These are phyloP conservation scores for Dynastes grantii DNA, from an alignment of 2,888 invertebrate genomes.

Conservation along the genomic window DNA sequence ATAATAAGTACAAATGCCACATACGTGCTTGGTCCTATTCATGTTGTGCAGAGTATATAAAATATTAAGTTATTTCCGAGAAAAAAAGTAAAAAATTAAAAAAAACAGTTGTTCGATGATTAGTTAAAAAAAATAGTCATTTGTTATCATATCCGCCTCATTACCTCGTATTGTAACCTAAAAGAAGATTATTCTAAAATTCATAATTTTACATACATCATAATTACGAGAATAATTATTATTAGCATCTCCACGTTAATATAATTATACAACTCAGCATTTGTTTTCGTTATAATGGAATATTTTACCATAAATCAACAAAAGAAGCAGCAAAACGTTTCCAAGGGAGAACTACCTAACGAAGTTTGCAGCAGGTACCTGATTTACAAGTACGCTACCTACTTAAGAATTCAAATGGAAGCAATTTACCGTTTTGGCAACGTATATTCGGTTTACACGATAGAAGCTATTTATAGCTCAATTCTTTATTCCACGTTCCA, in stretches of 20 bases:
- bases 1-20: no score
- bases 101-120: no score
- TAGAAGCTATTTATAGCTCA: slow-evolving; percentile 32
- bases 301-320: slow-evolving; percentile 25
- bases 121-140: no score
- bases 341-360: slow-evolving; percentile 5
- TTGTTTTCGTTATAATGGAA: not conserved
- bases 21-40: no score
- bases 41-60: no score
- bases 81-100: no score
- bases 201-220: not conserved
- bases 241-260: not conserved
- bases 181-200: not conserved
- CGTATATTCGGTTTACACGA: slow-evolving; percentile 27
- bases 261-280: slow-evolving; percentile 13
- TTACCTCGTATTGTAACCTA: no score
- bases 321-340: not conserved
- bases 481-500: slow-evolving; percentile 25
- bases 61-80: no score
- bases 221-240: not conserved
- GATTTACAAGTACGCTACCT: slow-evolving; percentile 35
- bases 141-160: no score
- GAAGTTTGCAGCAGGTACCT: slow-evolving; percentile 16
- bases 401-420: slow-evolving; percentile 34
- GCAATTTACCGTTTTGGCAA: slow-evolving; percentile 39